Conservation (phyloP, 2,113 vertebrate species). For the Ciconia maguari region DNA sequence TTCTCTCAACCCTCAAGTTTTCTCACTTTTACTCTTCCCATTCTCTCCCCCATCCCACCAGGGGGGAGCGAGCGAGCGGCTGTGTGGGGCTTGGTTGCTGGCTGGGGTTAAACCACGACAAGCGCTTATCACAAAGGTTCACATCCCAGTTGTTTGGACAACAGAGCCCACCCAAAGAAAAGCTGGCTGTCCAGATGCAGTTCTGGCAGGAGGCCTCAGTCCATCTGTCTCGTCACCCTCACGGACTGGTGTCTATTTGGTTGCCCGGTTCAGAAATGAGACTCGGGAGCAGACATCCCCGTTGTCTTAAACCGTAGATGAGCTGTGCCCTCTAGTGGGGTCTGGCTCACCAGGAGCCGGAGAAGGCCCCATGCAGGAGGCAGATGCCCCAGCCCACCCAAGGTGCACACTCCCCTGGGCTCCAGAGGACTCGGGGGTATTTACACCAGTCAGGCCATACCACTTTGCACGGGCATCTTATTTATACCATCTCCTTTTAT, state of each 20-base stretch:
- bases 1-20: no score
- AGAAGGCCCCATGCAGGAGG: not conserved
- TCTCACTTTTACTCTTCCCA: no score
- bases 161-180: not conserved
- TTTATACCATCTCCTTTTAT: not conserved
- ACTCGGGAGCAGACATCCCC: rapidly evolving
- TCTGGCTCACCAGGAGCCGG: not conserved
- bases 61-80: no score
- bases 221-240: rapidly evolving
- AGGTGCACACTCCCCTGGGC: rapidly evolving
- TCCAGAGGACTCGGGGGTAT: not conserved
- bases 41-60: no score
- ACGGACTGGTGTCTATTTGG: not conserved
- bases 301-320: not conserved
- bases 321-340: conserved; percentile 51
- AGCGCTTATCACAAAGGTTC: not conserved
- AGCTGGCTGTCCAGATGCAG: not conserved
- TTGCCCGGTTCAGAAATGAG: not conserved
- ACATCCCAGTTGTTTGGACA: rapidly evolving
- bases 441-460: not conserved
- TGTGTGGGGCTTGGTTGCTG: no score
- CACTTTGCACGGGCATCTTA: rapidly evolving
- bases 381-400: not conserved
- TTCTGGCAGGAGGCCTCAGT: not conserved
- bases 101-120: no score